These are phyloP conservation scores for Chaenodraco wilsoni DNA, from an alignment of 2,797 vertebrate genomes.

Conservation along the genomic window DNA sequence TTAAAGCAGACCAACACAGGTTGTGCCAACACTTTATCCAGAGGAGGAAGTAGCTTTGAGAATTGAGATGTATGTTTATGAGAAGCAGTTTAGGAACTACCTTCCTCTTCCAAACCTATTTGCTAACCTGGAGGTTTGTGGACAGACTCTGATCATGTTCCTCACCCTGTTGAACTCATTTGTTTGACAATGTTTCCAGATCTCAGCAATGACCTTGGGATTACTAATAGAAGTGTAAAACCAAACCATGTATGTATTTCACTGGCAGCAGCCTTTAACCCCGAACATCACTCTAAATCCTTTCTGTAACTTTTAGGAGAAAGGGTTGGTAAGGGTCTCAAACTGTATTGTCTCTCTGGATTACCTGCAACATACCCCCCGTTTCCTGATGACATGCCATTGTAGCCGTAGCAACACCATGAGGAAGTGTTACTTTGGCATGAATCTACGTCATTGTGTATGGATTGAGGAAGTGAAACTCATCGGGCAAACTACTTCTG, in stretches of 20 bases:
- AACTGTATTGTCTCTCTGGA: constrained; percentile 6
- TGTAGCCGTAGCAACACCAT: constrained; percentile 40
- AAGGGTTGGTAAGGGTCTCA: background rate
- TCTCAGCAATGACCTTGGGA: background rate
- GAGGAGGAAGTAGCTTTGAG: background rate
- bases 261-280: background rate
- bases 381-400: constrained; percentile 46
- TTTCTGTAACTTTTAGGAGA: background rate
- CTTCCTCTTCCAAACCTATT: background rate
- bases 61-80: background rate
- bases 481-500: background rate
- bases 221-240: too few species aligned
- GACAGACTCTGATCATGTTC: constrained; percentile 3
- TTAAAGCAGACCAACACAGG: background rate
- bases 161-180: background rate
- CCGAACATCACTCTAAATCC: background rate
- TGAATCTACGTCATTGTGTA: constrained; percentile 5
- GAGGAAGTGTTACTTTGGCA: constrained; percentile 37
- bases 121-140: background rate
- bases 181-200: background rate
- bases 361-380: constrained; percentile 33
- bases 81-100: background rate
- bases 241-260: background rate
- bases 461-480: constrained; percentile 66
- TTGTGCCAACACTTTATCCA: background rate